Evolutionary conservation across 92 coral and sea anemone species (phyloP).

Genomic region (Porites rus): DNA sequence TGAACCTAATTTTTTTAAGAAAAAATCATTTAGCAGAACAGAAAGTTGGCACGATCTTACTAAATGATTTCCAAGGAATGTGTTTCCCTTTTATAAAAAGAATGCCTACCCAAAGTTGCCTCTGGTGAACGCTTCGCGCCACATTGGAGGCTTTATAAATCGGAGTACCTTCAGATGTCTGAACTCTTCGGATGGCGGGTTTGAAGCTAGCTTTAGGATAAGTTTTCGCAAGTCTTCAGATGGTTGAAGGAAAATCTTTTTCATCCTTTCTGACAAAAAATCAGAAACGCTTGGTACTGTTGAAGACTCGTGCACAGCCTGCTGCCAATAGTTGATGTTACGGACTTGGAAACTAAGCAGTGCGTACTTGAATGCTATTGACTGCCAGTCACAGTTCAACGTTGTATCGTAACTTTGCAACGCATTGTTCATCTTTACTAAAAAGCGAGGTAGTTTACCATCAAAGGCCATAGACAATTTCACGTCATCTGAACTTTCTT

Average conservation of each 20-base stretch:
- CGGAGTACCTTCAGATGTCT: constrained; percentile 30
- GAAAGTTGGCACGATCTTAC: no score
- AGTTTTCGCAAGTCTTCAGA: constrained; percentile 44
- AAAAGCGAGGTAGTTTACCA: constrained; percentile 9
- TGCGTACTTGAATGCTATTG: constrained; percentile 35
- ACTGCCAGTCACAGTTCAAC: constrained; percentile 57
- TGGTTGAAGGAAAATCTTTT: constrained; percentile 27
- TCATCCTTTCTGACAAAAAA: constrained; percentile 45
- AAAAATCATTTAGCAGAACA: no score
- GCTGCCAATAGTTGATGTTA: constrained; percentile 35
- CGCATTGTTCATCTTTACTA: constrained; percentile 19
- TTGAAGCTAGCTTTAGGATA: constrained; percentile 31
- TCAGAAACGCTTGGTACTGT: constrained; percentile 52
- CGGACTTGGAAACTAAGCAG: constrained; percentile 36
- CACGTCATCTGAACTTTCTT: constrained; percentile 3
- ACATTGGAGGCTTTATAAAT: constrained; percentile 46
- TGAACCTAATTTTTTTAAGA: no score
- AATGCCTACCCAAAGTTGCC: constrained; percentile 23
- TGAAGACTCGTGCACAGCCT: constrained; percentile 24
- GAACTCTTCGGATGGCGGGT: neutral
- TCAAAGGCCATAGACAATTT: neutral
- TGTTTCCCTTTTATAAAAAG: no score
- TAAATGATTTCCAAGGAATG: no score
- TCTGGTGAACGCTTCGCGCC: constrained; percentile 21
- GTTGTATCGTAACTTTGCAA: constrained; percentile 7